Evolutionary conservation across 2,797 vertebrate genomes (phyloP), one percentile per base, ranked within the genome.

Genomic region (Furcifer pardalis): DNA sequence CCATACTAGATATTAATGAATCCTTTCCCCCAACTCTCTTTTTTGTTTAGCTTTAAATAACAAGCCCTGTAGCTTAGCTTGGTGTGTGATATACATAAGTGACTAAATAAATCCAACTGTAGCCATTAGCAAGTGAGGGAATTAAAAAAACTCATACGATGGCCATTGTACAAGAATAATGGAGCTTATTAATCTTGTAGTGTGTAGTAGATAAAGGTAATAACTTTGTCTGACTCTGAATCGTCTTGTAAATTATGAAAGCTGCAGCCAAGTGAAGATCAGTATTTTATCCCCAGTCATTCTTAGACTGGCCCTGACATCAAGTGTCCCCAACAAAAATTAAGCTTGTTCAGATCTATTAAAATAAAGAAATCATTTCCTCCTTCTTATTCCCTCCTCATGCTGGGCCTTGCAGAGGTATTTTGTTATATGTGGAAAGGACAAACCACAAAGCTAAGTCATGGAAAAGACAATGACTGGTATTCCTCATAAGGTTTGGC

Each of bases 191-290:
- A 76, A 87, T 87, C 77, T 87, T 87, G 62, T 75, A 75, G 44
- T 79, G 69, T 79, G 71, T 23, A 79, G 52, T 62, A 87, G 81
- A 83, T 80, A 83, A 76, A 68, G 82, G 81, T 79, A 83, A 83
- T 87, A 87, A 87, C 86, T 83, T 83, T 87, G 81, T 79, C 77
- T 77, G 73, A 62, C 69, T 83, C 60, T 68, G 71, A n/a, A 63
- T 87, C 49, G 79, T 79, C 79, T 44, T 74, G 76, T 87, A 79
- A 87, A 79, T 83, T 83, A 87, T 80, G 62, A 80, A 75, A 77
- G 52, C 49, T 68, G 71, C 73, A 76, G 65, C 79, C 42, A 44
- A 46, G 81, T 75, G 81, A 68, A 79, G 77, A 71, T 73, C 81
- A 80, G 63, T 87, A 75, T 75, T 87, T 83, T 80, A 87, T 80